A percentile compares a stretch with the other conserved stretches of the same genome.
Evolutionary conservation across 2,888 invertebrate species (phyloP).

Genomic region (Trichopoda pennipes): DNA sequence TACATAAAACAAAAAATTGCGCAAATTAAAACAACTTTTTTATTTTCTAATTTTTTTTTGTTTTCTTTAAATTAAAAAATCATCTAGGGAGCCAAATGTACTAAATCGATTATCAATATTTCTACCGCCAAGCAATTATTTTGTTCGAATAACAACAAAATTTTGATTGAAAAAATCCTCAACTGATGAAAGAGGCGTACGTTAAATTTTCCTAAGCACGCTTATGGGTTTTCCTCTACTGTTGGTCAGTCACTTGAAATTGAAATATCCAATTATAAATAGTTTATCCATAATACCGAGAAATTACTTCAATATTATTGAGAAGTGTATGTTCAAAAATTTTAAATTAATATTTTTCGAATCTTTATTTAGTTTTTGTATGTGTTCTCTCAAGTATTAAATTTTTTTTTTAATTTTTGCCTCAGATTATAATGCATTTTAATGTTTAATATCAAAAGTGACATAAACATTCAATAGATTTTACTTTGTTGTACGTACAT

Average conservation of each 20-base stretch:
- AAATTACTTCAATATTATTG: background rate
- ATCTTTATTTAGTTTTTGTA: background rate
- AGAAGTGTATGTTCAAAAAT: background rate
- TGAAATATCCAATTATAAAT: constrained; percentile 55
- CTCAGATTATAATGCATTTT: constrained; percentile 46
- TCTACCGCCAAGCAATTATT: background rate
- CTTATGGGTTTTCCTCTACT: constrained; percentile 44
- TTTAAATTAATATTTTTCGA: constrained; percentile 7
- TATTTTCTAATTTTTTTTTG: too few species aligned
- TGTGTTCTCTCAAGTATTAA: background rate
- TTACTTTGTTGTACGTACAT: constrained; percentile 21
- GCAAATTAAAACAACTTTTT: too few species aligned
- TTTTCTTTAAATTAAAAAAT: too few species aligned
- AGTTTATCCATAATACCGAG: constrained; percentile 3
- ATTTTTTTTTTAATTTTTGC: background rate
- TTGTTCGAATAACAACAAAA: constrained; percentile 6
- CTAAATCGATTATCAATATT: too few species aligned
- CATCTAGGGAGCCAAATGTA: too few species aligned
- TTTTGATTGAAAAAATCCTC: constrained; percentile 21
- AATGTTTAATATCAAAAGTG: constrained; percentile 53
- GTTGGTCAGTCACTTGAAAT: constrained; percentile 26
- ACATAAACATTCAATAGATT: constrained; percentile 62
- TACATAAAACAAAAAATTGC: too few species aligned
- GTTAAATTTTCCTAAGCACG: constrained; percentile 19
- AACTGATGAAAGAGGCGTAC: constrained; percentile 22